These are phyloP conservation scores for Entomobrya multifasciata DNA, from an alignment of 2,888 invertebrate genomes.

Conservation along the genomic window DNA sequence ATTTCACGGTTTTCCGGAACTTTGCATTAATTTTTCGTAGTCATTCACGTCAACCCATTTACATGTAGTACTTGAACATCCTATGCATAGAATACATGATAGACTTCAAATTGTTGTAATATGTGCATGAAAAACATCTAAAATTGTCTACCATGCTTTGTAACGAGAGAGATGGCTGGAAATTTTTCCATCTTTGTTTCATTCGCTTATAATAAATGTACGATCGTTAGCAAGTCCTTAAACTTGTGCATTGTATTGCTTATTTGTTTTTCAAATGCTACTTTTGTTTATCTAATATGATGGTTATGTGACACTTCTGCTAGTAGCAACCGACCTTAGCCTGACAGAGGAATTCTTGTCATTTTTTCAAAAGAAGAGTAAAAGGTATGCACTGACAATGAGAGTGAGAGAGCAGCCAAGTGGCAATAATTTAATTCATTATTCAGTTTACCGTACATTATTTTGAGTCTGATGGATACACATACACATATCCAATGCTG, in stretches of 20 bases:
- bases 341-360: too few relatives aligned
- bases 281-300: not conserved
- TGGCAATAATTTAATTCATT: conserved; percentile 34
- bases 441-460: not conserved
- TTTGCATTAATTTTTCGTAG: not conserved
- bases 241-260: not conserved
- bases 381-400: too few relatives aligned
- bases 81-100: not conserved
- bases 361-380: too few relatives aligned
- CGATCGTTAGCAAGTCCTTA: not conserved
- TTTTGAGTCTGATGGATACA: not conserved
- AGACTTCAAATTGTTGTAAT: not conserved
- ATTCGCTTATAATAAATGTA: not conserved
- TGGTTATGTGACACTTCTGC: conserved; percentile 18
- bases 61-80: not conserved
- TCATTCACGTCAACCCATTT: not conserved
- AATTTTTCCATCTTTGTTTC: not conserved
- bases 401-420: not conserved
- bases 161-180: not conserved
- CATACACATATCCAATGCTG: not conserved
- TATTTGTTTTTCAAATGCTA: not conserved
- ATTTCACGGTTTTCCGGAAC: not conserved
- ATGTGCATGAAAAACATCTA: not conserved
- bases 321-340: too few relatives aligned
- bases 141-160: not conserved